A percentile compares a stretch with the other conserved stretches of the same genome.
phyloP scores from a whole-genome alignment of 2,888 invertebrate species.

The Macrophya annulata region DNA sequence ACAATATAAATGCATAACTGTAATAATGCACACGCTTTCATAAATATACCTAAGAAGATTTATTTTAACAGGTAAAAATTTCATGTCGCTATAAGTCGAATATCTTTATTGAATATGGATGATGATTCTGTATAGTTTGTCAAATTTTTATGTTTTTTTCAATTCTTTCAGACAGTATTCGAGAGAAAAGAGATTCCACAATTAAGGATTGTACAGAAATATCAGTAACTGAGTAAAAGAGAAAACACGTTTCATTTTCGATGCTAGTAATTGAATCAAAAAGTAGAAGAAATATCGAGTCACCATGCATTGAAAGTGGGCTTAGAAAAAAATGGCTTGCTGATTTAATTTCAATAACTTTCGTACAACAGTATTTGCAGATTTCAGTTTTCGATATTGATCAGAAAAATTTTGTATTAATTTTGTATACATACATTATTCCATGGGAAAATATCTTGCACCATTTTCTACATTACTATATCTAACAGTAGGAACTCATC shows the following conservation, averaged over 20 bases:
- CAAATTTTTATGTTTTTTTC: not conserved
- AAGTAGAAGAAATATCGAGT: not conserved
- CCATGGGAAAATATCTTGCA: not conserved
- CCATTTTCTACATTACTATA: not conserved
- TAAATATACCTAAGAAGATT: not conserved
- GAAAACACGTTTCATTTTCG: not conserved
- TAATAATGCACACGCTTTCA: not conserved
- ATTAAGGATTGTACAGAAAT: not conserved
- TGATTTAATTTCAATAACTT: not conserved
- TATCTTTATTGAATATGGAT: not conserved
- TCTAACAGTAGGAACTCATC: not conserved
- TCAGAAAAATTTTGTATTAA: not conserved
- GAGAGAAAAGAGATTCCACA: not conserved
- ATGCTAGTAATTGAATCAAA: not conserved
- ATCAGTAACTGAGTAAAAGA: not conserved
- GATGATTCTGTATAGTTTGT: not conserved
- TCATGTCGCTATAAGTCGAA: not conserved
- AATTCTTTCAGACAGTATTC: not conserved
- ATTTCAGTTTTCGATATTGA: not conserved
- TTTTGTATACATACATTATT: not conserved
- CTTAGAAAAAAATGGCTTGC: not conserved
- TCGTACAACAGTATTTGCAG: not conserved
- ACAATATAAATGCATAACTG: not conserved
- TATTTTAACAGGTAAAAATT: not conserved
- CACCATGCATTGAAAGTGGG: not conserved